phyloP scores from a whole-genome alignment of 2,888 invertebrate genomes.

The Sympetrum striolatum region DNA sequence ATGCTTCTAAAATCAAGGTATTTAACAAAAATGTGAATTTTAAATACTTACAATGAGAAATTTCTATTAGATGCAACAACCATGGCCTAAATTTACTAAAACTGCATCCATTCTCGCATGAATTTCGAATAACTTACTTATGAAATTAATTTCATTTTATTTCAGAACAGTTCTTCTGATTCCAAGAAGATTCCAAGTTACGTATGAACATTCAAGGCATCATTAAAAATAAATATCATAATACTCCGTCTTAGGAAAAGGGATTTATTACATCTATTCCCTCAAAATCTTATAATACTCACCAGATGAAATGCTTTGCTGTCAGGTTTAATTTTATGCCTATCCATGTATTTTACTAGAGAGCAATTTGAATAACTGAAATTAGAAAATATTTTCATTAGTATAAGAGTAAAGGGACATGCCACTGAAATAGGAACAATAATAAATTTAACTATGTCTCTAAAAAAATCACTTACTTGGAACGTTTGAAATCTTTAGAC shows the following conservation, averaged over 20 bases:
- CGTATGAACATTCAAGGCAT: no score
- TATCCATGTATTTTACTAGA: conserved; percentile 92
- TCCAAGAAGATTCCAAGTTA: no score
- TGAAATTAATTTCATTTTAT: no score
- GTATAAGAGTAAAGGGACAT: not conserved
- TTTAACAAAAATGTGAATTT: no score
- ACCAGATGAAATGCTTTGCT: conserved; percentile 87
- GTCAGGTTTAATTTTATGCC: conserved; percentile 93
- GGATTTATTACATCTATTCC: not conserved
- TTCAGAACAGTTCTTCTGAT: no score
- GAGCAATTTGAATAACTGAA: conserved; percentile 86
- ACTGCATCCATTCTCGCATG: no score
- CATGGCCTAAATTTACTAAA: no score
- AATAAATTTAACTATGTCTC: not conserved
- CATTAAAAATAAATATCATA: no score
- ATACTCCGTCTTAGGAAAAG: not conserved
- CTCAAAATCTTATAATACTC: conserved; percentile 49
- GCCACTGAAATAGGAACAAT: not conserved
- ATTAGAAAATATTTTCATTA: conserved; percentile 47
- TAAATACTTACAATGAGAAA: no score
- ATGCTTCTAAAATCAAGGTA: no score
- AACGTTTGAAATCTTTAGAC: conserved; percentile 93
- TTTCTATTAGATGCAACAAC: no score
- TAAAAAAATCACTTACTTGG: conserved; percentile 69
- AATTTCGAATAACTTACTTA: no score